A percentile compares a stretch with the other conserved stretches of the same genome.
phyloP scores from a whole-genome alignment of 2,113 vertebrate genomes.

The Microtus montanus region DNA sequence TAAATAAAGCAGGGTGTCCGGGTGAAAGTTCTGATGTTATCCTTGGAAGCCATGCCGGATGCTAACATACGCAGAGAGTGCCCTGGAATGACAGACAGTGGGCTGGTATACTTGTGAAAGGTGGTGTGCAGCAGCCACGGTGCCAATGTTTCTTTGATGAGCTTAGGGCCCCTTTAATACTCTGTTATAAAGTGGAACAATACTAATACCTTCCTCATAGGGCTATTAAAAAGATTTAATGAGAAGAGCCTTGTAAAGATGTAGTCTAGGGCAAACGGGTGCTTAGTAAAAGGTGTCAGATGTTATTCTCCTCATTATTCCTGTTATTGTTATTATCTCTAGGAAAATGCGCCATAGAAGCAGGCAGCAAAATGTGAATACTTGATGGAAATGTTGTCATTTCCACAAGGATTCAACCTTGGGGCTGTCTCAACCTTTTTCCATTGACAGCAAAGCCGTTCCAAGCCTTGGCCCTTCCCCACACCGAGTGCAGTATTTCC shows the following conservation, averaged over 20 bases:
- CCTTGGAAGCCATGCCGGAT: not conserved
- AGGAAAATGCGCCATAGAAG: slow-evolving; percentile 16
- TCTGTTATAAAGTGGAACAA: slow-evolving; percentile 34
- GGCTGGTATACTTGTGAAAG: not conserved
- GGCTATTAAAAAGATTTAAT: slow-evolving; percentile 62
- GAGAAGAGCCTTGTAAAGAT: slow-evolving; percentile 57
- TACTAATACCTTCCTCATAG: slow-evolving; percentile 31
- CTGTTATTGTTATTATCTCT: slow-evolving; percentile 49
- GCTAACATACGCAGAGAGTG: not conserved
- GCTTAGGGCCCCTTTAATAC: slow-evolving; percentile 9
- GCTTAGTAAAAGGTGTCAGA: slow-evolving; percentile 20
- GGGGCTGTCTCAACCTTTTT: not conserved
- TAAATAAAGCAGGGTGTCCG: slow-evolving; percentile 31
- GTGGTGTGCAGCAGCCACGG: not conserved
- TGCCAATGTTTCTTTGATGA: slow-evolving; percentile 15
- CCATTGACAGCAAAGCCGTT: not conserved
- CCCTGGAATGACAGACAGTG: not conserved
- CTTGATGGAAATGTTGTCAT: slow-evolving; percentile 26
- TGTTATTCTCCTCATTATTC: slow-evolving; percentile 42
- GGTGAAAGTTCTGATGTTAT: not conserved
- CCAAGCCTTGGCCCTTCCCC: rapidly evolving
- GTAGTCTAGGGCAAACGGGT: slow-evolving; percentile 24
- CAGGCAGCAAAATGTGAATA: slow-evolving; percentile 28
- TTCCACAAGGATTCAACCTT: not conserved
- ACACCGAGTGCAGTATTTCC: not conserved